Evolutionary conservation across 2,113 vertebrate genomes (phyloP).

Genomic region (Scomber colias): DNA sequence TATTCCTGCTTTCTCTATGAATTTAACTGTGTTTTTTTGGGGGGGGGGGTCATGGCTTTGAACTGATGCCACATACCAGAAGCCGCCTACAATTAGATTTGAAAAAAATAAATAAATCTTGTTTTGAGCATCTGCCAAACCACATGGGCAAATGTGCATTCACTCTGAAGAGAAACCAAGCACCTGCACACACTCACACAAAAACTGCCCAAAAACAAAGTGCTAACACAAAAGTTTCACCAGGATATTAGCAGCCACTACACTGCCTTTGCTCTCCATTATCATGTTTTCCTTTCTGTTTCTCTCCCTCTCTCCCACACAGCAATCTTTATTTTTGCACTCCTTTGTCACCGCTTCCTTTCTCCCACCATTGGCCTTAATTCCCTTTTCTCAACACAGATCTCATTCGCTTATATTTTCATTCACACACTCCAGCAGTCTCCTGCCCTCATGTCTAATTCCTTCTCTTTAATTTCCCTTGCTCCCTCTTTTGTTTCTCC

Average conservation of each 20-base stretch:
- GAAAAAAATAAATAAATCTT: neutral
- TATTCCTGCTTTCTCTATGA: neutral
- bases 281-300: constrained; percentile 10
- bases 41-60: neutral
- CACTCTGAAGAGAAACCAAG: constrained; percentile 36
- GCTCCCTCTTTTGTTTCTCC: constrained; percentile 46
- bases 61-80: neutral
- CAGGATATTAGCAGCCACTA: constrained; percentile 24
- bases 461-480: constrained; percentile 64
- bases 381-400: constrained; percentile 51
- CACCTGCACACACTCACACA: constrained; percentile 12
- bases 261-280: constrained; percentile 3
- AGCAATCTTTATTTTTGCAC: constrained; percentile 44
- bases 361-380: constrained; percentile 58
- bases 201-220: constrained; percentile 11
- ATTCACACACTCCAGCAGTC: constrained; percentile 33
- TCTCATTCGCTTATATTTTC: constrained; percentile 50
- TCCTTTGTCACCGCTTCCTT: constrained; percentile 54
- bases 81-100: constrained; percentile 16
- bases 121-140: constrained; percentile 33
- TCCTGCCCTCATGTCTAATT: constrained; percentile 58
- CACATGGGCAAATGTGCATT: constrained; percentile 21
- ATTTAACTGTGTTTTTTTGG: neutral
- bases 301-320: constrained; percentile 48
- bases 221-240: constrained; percentile 14